Conservation (phyloP, 2,797 vertebrate species). For the Melanotaenia boesemani region DNA sequence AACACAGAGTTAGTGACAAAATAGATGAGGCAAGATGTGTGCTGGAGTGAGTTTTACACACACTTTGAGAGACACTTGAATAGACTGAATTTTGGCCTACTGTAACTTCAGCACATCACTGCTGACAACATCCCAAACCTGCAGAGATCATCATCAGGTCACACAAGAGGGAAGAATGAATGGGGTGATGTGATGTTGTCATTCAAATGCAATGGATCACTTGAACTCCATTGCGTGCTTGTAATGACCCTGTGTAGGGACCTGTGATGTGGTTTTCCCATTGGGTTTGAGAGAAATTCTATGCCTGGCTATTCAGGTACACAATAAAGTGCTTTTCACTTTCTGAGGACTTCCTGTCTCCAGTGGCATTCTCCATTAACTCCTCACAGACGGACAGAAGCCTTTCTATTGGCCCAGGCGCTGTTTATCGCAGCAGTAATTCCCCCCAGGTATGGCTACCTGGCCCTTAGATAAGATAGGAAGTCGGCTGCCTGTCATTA, state of each 20-base stretch:
- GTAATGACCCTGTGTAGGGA: conserved; percentile 77
- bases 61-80: conserved; percentile 33
- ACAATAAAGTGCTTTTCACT: conserved; percentile 82
- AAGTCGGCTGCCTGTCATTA: conserved; percentile 69
- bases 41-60: conserved; percentile 6
- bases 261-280: conserved; percentile 79
- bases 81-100: conserved; percentile 18
- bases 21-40: conserved; percentile 3
- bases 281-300: conserved; percentile 75
- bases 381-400: conserved; percentile 74
- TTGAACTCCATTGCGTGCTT: conserved; percentile 73
- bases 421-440: conserved; percentile 75
- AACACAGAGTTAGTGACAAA: conserved; percentile 1
- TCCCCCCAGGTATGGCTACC: conserved; percentile 76
- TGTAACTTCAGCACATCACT: conserved; percentile 52
- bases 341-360: conserved; percentile 84
- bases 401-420: conserved; percentile 73
- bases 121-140: conserved; percentile 64
- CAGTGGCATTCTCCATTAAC: conserved; percentile 83
- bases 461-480: conserved; percentile 80
- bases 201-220: conserved; percentile 78
- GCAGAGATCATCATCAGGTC: conserved; percentile 68
- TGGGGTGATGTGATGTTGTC: conserved; percentile 75
- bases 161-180: conserved; percentile 66
- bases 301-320: conserved; percentile 79